Base-by-base conservation (phyloP, 2,888 invertebrate genomes). In the Heliconius hortense region DNA sequence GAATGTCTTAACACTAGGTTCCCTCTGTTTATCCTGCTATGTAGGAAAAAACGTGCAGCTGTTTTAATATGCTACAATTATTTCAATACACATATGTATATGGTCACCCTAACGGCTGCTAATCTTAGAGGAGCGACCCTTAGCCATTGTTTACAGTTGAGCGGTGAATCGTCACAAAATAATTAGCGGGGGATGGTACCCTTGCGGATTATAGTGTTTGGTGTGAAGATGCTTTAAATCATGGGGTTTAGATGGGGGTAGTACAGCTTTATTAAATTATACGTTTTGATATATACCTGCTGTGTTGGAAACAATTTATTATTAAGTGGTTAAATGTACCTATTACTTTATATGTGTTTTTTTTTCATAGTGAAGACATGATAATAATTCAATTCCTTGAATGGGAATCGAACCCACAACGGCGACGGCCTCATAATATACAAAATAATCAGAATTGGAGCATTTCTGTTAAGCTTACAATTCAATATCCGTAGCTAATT, bases 141-240 rank as follows among this genome's bases (percentile, higher is more conserved):
- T 71, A 53, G 80, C 82, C 81, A 85, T 87, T 87, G 88, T 89
- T 87, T 86, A 85, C 84, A 82, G 81, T 82, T 79, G 84, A 81
- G 83, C 84, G 83, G 84, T 83, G 87, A 84, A 82, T 84, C 84
- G 86, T 85, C 84, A 85, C 83, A 82, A 84, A 87, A 88, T 87
- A 87, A 89, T 88, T 88, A 87, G 87, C 84, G 83, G 82, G 79
- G 79, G 79, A 81, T 75, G 73, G 71, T 73, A 76, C 77, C 78
- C 78, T 75, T 72, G 74, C 63, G 73, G 78, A 72, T 74, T 72
- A 72, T 71, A 74, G 60, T 73, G 74, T 71, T 74, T 74, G 74
- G 76, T 69, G 76, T 71, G 74, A 74, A 74, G 70, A 64, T 62
- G 74, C 28, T 74, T 74, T 64, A 74, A 60, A 74, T 68, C 62